Evolutionary conservation across 2,888 invertebrate species (phyloP).

Genomic region (Phengaris arion): DNA sequence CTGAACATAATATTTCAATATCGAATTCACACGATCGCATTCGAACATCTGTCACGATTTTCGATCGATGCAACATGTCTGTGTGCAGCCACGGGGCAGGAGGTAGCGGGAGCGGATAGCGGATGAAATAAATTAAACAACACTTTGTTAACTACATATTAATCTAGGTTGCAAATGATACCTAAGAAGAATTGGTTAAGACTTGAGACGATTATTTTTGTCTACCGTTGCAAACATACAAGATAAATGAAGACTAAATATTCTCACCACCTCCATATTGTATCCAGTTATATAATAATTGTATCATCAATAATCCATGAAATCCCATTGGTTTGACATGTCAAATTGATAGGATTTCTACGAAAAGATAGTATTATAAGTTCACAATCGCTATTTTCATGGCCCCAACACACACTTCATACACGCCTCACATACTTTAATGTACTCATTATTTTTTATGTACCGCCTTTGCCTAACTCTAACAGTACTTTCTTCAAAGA

Average conservation of each 20-base stretch:
- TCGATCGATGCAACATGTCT: constrained; percentile 67
- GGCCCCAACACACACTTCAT: constrained; percentile 48
- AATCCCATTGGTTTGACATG: too few relatives aligned
- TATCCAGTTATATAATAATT: too few relatives aligned
- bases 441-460: constrained; percentile 71
- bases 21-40: constrained; percentile 76
- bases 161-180: too few relatives aligned
- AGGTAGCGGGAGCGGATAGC: background rate
- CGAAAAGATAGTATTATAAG: background rate
- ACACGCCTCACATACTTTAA: constrained; percentile 64
- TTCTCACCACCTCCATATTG: too few relatives aligned
- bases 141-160: too few relatives aligned
- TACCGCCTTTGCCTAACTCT: constrained; percentile 56
- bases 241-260: too few relatives aligned
- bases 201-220: too few relatives aligned
- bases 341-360: too few relatives aligned
- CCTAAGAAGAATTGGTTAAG: too few relatives aligned
- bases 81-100: constrained; percentile 46
- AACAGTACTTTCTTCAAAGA: constrained; percentile 71
- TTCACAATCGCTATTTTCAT: constrained; percentile 42
- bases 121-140: too few relatives aligned
- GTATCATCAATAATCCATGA: too few relatives aligned
- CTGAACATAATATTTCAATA: constrained; percentile 71
- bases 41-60: constrained; percentile 76
- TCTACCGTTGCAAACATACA: too few relatives aligned